Evolutionary conservation across 2,888 invertebrate species (phyloP).

Genomic region (Pyrrhosoma nymphula): DNA sequence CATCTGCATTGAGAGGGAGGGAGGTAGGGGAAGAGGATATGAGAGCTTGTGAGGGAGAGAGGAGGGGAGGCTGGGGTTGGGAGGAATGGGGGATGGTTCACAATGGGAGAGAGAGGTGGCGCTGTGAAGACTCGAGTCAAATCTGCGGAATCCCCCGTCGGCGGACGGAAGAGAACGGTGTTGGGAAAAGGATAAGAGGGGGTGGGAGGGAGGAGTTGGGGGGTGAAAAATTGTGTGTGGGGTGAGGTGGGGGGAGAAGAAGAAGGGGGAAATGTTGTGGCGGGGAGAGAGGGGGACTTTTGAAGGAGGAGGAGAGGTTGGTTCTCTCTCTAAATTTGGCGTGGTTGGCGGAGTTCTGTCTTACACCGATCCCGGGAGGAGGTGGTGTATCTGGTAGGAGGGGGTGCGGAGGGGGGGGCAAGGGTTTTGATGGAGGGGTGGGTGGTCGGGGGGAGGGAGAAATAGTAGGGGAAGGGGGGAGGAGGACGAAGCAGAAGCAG

Average conservation of each 20-base stretch:
- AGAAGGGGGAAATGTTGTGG: conserved; percentile 40
- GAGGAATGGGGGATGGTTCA: neutral
- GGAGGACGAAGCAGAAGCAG: too few relatives aligned
- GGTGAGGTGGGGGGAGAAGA: conserved; percentile 33
- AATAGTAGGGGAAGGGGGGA: neutral
- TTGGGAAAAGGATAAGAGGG: neutral
- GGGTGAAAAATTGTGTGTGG: conserved; percentile 61
- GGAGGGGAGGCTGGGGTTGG: neutral
- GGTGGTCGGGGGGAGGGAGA: neutral
- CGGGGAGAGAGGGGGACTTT: neutral
- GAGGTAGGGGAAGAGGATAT: neutral
- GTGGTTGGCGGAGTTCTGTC: conserved; percentile 37
- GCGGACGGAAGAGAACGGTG: conserved; percentile 44
- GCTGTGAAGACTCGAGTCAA: conserved; percentile 31
- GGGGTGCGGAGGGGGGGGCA: neutral
- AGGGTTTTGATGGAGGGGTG: conserved; percentile 6
- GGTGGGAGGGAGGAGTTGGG: conserved; percentile 43
- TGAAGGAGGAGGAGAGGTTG: neutral
- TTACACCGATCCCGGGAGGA: conserved; percentile 27
- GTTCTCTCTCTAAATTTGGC: neutral
- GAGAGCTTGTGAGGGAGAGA: neutral
- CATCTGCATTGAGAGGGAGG: conserved; percentile 65
- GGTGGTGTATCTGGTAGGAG: neutral
- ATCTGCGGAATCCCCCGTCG: conserved; percentile 37
- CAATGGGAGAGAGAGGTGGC: neutral